Conservation (phyloP, 2,888 invertebrate genomes). For the Belgica antarctica region DNA sequence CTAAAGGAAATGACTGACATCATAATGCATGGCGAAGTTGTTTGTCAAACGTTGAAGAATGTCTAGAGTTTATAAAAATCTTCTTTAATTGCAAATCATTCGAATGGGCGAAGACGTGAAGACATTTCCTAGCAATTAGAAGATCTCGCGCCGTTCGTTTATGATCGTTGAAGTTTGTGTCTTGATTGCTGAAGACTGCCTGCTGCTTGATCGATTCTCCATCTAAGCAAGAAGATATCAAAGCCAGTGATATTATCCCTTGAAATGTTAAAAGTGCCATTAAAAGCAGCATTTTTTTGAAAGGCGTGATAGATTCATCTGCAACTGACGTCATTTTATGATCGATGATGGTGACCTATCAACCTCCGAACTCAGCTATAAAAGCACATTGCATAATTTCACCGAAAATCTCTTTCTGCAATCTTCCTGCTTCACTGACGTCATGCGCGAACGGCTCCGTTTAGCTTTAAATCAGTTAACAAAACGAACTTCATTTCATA, state of each 20-base stretch:
- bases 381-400: too few relatives aligned
- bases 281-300: too few relatives aligned
- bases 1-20: slow-evolving; percentile 27
- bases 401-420: too few relatives aligned
- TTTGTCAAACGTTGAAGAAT: neutral
- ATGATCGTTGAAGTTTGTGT: neutral
- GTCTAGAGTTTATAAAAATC: neutral
- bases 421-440: too few relatives aligned
- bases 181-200: neutral
- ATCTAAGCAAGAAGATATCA: too few relatives aligned
- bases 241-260: too few relatives aligned
- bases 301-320: too few relatives aligned
- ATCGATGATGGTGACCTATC: too few relatives aligned
- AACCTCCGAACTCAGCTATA: too few relatives aligned
- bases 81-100: slow-evolving; percentile 12
- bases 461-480: neutral
- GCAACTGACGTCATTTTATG: too few relatives aligned
- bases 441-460: neutral
- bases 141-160: slow-evolving; percentile 9
- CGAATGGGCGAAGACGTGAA: neutral
- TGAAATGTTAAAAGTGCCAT: too few relatives aligned
- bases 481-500: neutral
- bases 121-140: slow-evolving; percentile 26
- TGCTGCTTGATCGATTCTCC: slow-evolving; percentile 23
- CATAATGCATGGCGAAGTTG: slow-evolving; percentile 6